Evolutionary conservation across 1,140 invertebrate species (phyloP).

Genomic region (Temnothorax longispinosus): DNA sequence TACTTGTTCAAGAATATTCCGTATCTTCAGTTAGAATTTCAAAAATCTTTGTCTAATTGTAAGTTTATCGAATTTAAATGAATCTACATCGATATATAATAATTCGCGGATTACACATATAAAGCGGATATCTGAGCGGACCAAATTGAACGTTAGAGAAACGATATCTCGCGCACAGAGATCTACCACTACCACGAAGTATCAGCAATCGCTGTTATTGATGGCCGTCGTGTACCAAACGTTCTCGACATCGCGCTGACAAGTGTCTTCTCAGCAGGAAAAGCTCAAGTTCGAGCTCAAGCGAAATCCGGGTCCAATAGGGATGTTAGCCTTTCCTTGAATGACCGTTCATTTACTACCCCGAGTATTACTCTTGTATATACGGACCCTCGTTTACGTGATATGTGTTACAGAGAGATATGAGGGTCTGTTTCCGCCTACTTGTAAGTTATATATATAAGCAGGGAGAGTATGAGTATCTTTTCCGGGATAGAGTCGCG

Average conservation of each 20-base stretch:
- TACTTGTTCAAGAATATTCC: not conserved
- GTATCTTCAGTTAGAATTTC: not conserved
- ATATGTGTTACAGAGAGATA: not conserved
- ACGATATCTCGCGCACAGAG: not conserved
- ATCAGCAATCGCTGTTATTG: constrained; percentile 18
- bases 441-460: constrained; percentile 6
- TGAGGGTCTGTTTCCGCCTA: not conserved
- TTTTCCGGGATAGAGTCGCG: not conserved
- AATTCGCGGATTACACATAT: constrained; percentile 3
- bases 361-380: not conserved
- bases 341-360: constrained; percentile 31
- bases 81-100: not conserved
- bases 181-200: not conserved
- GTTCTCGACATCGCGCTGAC: not conserved
- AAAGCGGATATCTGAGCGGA: not conserved
- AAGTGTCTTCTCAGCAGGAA: constrained; percentile 4
- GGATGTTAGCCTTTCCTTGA: constrained; percentile 3
- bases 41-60: not conserved
- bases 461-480: not conserved
- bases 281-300: constrained; percentile 3
- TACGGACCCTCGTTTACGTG: constrained; percentile 25
- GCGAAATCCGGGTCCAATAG: constrained; percentile 26
- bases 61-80: not conserved
- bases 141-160: not conserved
- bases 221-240: constrained; percentile 3